Conservation (phyloP, 2,113 vertebrate genomes). For the Hirundichthys speculiger region DNA sequence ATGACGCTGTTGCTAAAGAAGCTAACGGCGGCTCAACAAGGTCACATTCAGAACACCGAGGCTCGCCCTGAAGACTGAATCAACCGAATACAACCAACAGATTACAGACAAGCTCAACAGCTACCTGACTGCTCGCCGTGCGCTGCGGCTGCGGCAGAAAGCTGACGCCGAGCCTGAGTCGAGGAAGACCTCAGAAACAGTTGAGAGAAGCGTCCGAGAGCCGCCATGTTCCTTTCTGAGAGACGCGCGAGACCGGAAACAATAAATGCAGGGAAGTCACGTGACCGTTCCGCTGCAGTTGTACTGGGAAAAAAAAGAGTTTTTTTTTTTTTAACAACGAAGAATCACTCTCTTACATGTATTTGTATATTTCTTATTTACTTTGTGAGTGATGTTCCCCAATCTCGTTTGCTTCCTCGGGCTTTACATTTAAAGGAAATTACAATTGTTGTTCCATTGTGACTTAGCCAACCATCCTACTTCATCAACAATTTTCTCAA, state of each 20-base stretch:
- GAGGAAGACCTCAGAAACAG: constrained; percentile 55
- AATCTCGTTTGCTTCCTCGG: no score
- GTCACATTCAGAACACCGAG: constrained; percentile 46
- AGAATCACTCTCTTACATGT: no score
- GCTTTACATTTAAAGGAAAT: no score
- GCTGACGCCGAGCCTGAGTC: constrained; percentile 69
- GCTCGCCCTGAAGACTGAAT: rapidly evolving
- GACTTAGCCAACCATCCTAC: no score
- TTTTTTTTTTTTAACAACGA: no score
- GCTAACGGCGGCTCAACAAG: constrained; percentile 62
- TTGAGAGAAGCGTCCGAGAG: constrained; percentile 61
- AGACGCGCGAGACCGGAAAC: constrained; percentile 40
- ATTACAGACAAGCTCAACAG: rapidly evolving
- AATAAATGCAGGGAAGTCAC: constrained; percentile 3
- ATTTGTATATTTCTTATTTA: no score
- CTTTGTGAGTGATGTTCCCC: no score
- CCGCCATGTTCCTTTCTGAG: constrained; percentile 74
- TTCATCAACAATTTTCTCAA: no score
- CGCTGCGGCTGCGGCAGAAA: constrained; percentile 64
- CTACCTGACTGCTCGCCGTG: constrained; percentile 70
- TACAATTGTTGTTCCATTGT: no score
- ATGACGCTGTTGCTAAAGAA: neutral
- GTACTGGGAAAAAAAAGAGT: no score
- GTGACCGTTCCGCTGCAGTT: neutral
- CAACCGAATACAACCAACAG: neutral